phyloP scores from a whole-genome alignment of 2,113 vertebrate species.

The Capreolus pygargus region DNA sequence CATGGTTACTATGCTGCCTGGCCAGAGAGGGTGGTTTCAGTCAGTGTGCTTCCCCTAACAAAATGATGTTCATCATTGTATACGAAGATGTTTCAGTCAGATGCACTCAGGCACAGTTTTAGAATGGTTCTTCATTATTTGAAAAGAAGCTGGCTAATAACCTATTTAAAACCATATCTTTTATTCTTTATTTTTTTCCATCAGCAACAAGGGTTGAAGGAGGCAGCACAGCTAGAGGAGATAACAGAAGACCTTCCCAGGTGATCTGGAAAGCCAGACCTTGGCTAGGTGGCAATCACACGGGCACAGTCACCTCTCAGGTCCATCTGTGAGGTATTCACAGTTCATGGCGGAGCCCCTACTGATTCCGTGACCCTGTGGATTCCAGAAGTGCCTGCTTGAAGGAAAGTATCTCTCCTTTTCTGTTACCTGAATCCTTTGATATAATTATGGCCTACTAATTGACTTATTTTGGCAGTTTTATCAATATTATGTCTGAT shows the following conservation, averaged over 20 bases:
- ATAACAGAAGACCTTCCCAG: not conserved
- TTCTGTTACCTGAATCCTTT: not conserved
- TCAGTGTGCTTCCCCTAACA: not conserved
- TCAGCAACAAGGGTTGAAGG: not conserved
- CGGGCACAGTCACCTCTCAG: not conserved
- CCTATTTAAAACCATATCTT: constrained; percentile 2
- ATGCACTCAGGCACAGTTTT: constrained; percentile 16
- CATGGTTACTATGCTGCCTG: not conserved
- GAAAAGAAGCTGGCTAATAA: not conserved
- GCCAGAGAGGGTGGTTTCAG: fast-evolving
- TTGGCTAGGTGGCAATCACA: not conserved
- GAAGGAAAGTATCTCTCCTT: not conserved
- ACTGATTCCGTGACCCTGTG: not conserved
- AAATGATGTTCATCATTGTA: not conserved
- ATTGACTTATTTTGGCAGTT: not conserved
- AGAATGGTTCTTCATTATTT: constrained; percentile 28
- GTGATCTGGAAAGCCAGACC: not conserved
- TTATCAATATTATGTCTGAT: not conserved
- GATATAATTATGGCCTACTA: not conserved
- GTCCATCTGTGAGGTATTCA: not conserved
- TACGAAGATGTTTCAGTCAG: not conserved
- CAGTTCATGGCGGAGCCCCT: not conserved
- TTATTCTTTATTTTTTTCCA: constrained; percentile 25
- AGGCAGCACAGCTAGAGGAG: not conserved
- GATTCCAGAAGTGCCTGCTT: not conserved